Conservation (phyloP, 2,888 invertebrate genomes). For the Dysmachus trigonus region DNA sequence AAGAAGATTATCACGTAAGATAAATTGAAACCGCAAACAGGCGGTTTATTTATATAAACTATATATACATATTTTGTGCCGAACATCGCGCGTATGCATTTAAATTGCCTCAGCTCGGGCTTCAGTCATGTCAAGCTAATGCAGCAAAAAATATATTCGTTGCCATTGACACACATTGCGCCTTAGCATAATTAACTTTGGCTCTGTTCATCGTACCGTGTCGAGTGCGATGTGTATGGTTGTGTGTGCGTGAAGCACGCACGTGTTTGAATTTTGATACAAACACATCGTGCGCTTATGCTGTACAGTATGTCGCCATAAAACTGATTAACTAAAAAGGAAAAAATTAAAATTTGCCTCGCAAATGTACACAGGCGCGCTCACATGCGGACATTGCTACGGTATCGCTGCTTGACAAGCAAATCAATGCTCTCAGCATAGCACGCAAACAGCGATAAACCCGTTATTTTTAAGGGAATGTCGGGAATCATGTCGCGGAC, state of each 20-base stretch:
- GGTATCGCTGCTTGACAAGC: neutral
- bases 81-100: neutral
- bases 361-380: neutral
- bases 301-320: neutral
- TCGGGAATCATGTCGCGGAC: neutral
- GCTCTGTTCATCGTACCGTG: neutral
- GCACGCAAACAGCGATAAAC: neutral
- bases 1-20: neutral
- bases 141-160: neutral
- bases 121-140: neutral
- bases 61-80: neutral
- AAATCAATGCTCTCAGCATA: neutral
- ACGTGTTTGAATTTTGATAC: neutral
- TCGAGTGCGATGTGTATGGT: neutral
- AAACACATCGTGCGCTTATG: neutral
- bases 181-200: slow-evolving; percentile 25
- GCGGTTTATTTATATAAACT: neutral
- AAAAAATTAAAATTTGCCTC: neutral
- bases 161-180: slow-evolving; percentile 16
- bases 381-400: neutral
- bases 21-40: neutral
- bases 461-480: neutral
- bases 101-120: neutral
- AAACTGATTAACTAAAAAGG: neutral
- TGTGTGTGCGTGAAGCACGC: neutral